These are phyloP conservation scores for Drosophila robusta DNA, from an alignment of 2,888 invertebrate genomes.

Conservation along the genomic window DNA sequence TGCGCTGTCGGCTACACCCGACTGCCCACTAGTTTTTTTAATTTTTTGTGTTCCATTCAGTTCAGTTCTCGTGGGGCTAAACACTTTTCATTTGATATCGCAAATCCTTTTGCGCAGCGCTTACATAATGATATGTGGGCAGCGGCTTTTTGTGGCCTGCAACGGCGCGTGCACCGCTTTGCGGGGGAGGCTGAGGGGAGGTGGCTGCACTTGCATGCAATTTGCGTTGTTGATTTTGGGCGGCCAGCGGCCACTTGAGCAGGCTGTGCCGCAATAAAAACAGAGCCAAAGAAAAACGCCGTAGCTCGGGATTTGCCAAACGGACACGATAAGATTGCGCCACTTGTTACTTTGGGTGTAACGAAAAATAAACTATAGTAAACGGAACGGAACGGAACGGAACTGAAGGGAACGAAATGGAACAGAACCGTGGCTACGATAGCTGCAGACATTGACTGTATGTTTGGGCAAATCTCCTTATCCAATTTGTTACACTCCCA, in stretches of 20 bases:
- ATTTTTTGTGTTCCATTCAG: not conserved
- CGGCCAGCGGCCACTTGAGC: conserved; percentile 14
- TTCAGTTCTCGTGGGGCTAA: conserved; percentile 41
- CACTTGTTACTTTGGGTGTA: conserved; percentile 1
- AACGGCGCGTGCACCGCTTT: conserved; percentile 38
- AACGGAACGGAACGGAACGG: too few species aligned
- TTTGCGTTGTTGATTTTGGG: conserved; percentile 47
- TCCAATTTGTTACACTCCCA: too few species aligned
- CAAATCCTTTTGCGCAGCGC: conserved; percentile 75
- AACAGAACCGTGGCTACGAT: too few species aligned
- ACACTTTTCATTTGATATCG: conserved; percentile 75
- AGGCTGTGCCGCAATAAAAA: not conserved
- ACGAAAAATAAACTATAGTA: too few species aligned
- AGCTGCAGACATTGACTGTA: too few species aligned
- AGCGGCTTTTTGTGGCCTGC: conserved; percentile 38
- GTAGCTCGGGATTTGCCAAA: not conserved
- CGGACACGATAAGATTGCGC: conserved; percentile 6
- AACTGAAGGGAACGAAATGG: too few species aligned
- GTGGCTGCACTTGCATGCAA: conserved; percentile 54
- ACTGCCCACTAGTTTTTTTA: conserved; percentile 13
- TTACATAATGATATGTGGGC: conserved; percentile 77
- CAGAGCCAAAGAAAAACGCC: not conserved
- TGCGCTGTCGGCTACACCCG: too few species aligned
- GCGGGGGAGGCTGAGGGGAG: not conserved
- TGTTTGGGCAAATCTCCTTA: too few species aligned